These are phyloP conservation scores for Phortica magna DNA, from an alignment of 2,888 invertebrate genomes.

Conservation along the genomic window DNA sequence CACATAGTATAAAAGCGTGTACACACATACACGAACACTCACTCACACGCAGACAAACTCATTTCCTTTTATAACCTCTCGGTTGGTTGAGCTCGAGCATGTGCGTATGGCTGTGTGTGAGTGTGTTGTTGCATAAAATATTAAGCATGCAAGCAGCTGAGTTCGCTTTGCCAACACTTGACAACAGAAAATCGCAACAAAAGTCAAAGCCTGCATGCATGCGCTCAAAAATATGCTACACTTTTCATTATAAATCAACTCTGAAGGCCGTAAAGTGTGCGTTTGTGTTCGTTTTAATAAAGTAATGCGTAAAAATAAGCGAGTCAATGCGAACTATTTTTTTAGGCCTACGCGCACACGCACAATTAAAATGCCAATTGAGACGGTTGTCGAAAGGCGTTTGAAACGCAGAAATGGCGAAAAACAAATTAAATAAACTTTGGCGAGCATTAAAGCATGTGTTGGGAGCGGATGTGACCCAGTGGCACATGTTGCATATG, in stretches of 20 bases:
- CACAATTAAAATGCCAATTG: slow-evolving; percentile 18
- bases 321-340: slow-evolving; percentile 25
- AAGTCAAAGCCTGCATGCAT: slow-evolving; percentile 21
- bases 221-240: slow-evolving; percentile 50
- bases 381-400: background rate
- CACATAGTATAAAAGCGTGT: background rate
- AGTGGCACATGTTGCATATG: slow-evolving; percentile 38
- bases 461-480: background rate
- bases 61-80: slow-evolving; percentile 24
- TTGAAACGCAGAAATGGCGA: slow-evolving; percentile 2
- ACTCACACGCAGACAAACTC: background rate
- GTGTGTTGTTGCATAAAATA: slow-evolving; percentile 61
- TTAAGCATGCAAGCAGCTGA: slow-evolving; percentile 48
- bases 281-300: slow-evolving; percentile 59
- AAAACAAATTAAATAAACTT: background rate
- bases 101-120: slow-evolving; percentile 16
- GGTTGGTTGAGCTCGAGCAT: slow-evolving; percentile 31
- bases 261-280: slow-evolving; percentile 53
- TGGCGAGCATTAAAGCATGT: background rate
- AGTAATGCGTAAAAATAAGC: slow-evolving; percentile 62
- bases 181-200: slow-evolving; percentile 22
- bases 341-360: slow-evolving; percentile 1
- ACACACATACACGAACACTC: background rate
- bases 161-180: background rate
- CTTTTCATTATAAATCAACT: slow-evolving; percentile 72